Percentiles rank a stretch among this genome's conserved stretches.
phyloP scores from a whole-genome alignment of 1,140 invertebrate genomes.

The Pseudomyrmex pallidus region DNA sequence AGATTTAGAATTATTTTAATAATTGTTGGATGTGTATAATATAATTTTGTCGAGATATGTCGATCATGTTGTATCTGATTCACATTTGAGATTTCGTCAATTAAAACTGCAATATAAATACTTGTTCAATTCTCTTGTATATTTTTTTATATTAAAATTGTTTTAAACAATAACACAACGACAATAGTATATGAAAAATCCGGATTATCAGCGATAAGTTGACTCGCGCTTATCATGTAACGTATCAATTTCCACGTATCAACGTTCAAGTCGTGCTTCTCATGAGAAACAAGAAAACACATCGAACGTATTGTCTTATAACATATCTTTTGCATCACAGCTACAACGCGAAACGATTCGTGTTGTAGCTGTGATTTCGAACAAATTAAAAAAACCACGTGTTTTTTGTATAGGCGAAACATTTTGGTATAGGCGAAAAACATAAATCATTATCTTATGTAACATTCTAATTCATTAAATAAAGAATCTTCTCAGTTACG shows the following conservation, averaged over 20 bases:
- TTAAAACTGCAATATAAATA: neutral
- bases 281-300: neutral
- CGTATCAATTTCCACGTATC: neutral
- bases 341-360: neutral
- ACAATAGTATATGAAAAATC: constrained; percentile 3
- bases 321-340: neutral
- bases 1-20: too few species aligned
- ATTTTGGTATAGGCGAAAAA: neutral
- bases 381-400: neutral
- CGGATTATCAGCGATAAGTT: constrained; percentile 3
- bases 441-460: neutral
- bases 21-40: too few species aligned
- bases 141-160: neutral
- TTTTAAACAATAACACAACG: neutral
- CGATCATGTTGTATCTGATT: too few species aligned
- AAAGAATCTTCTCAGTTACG: neutral
- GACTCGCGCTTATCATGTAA: constrained; percentile 4
- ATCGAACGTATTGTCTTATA: neutral
- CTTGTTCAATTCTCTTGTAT: neutral
- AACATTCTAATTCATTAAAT: neutral
- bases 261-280: constrained; percentile 14
- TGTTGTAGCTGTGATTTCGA: too few species aligned
- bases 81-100: too few species aligned
- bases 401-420: neutral
- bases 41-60: too few species aligned